These are phyloP conservation scores for Odontomyia ornata DNA, from an alignment of 2,888 invertebrate genomes.

Conservation along the genomic window DNA sequence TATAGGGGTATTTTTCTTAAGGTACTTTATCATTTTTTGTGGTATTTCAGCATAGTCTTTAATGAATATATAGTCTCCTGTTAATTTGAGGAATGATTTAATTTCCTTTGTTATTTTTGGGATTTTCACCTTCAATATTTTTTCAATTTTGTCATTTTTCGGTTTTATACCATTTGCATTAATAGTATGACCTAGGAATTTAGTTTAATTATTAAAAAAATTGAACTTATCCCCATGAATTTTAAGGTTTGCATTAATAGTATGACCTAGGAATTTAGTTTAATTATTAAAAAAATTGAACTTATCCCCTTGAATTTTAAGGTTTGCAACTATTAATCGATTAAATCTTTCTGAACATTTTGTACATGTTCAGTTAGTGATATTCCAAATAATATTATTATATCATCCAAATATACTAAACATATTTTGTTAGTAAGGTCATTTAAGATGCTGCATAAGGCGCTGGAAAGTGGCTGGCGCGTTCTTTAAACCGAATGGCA, in stretches of 20 bases:
- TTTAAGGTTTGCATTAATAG: neutral
- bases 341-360: no score
- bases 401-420: no score
- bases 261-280: neutral
- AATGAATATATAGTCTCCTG: constrained; percentile 5
- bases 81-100: constrained; percentile 11
- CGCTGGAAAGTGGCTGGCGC: no score
- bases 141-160: neutral
- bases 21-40: neutral
- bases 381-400: no score
- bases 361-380: no score
- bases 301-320: neutral
- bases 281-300: neutral
- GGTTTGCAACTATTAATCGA: no score
- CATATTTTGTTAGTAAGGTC: no score
- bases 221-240: neutral
- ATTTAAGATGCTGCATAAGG: no score
- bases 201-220: neutral
- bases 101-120: constrained; percentile 14
- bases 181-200: neutral
- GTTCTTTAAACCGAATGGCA: no score
- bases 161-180: neutral
- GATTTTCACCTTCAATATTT: constrained; percentile 4
- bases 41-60: constrained; percentile 4
- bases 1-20: neutral